phyloP scores from a whole-genome alignment of 2,113 vertebrate genomes.

The Circaetus cinerascens region DNA sequence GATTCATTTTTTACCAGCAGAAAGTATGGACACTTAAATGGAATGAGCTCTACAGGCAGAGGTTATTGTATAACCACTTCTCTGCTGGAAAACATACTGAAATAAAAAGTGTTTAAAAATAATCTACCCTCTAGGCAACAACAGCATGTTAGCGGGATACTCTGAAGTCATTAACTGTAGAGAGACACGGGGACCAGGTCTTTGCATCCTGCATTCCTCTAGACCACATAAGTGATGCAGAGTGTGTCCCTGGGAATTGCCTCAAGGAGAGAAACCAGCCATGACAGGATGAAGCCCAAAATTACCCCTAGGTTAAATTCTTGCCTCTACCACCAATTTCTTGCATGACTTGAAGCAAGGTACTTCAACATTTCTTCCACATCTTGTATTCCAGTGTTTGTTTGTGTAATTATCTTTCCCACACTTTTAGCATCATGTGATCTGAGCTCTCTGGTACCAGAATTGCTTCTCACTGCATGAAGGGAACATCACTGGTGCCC shows the following conservation, averaged over 20 bases:
- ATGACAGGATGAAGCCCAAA: background rate
- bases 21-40: background rate
- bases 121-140: background rate
- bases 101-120: background rate
- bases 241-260: background rate
- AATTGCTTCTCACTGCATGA: background rate
- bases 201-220: background rate
- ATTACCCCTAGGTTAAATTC: background rate
- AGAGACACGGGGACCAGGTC: rapidly evolving
- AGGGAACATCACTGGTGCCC: background rate
- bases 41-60: background rate
- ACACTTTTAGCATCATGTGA: background rate
- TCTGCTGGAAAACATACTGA: background rate
- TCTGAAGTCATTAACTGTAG: background rate
- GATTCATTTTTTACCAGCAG: background rate
- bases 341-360: background rate
- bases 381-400: background rate
- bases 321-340: background rate
- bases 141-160: background rate
- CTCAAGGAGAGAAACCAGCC: background rate
- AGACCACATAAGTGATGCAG: background rate
- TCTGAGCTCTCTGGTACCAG: background rate
- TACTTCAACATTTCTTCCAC: background rate
- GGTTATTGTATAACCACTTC: background rate
- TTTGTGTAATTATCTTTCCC: background rate